These are phyloP conservation scores for Alces alces DNA, from an alignment of 2,113 vertebrate genomes.

Conservation along the genomic window DNA sequence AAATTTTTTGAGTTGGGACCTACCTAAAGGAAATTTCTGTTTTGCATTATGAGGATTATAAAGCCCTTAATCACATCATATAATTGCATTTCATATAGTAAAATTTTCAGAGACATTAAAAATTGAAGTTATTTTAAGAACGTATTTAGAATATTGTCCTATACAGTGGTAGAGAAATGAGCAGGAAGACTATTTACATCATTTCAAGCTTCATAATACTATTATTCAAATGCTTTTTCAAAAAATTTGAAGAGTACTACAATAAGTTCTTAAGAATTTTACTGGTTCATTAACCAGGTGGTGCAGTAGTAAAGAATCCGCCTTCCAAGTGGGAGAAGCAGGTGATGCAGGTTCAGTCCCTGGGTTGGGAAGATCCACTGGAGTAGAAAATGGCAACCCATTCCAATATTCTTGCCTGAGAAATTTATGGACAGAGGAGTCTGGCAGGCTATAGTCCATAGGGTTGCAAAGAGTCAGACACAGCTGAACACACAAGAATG, in stretches of 20 bases:
- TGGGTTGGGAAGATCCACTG: fast-evolving
- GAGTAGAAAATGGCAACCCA: not conserved
- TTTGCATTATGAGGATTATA: not conserved
- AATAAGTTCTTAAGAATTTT: not conserved
- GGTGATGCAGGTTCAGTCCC: not conserved
- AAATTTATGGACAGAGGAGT: not conserved
- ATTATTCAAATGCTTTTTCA: not conserved
- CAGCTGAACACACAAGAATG: not conserved
- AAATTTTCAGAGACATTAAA: not conserved
- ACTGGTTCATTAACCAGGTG: not conserved
- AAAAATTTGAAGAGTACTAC: not conserved
- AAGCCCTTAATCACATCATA: not conserved
- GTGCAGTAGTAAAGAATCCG: not conserved
- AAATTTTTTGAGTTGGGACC: not conserved
- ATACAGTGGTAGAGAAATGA: not conserved
- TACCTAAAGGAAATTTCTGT: not conserved
- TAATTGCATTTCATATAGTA: not conserved
- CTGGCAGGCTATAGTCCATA: not conserved
- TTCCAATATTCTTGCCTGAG: not conserved
- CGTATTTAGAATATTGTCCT: not conserved
- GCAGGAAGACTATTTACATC: not conserved
- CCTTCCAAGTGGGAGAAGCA: not conserved
- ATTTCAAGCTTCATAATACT: not conserved
- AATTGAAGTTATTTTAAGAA: not conserved
- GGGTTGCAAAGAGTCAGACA: not conserved